Evolutionary conservation across 2,113 vertebrate species (phyloP).

Genomic region (Urocitellus parryii): DNA sequence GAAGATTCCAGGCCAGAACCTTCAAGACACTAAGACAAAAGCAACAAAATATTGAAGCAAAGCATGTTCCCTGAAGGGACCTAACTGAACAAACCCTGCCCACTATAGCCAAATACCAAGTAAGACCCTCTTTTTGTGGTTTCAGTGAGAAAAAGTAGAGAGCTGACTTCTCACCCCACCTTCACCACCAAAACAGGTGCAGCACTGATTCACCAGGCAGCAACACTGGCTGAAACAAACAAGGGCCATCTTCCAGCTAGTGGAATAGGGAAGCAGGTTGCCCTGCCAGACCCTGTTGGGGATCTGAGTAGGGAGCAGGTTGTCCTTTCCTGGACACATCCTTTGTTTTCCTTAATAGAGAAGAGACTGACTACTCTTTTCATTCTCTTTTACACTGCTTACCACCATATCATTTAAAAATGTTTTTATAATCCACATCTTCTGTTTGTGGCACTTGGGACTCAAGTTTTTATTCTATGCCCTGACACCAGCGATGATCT

Average conservation of each 20-base stretch:
- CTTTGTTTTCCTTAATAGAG: not conserved
- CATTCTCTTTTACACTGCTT: not conserved
- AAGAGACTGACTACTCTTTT: not conserved
- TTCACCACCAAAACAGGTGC: not conserved
- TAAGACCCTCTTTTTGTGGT: not conserved
- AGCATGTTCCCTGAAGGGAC: not conserved
- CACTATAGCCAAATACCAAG: not conserved
- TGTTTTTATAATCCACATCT: not conserved
- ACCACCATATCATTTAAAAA: not conserved
- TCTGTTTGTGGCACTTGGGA: not conserved
- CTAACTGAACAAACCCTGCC: not conserved
- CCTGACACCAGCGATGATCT: not conserved
- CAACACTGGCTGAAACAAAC: accelerated
- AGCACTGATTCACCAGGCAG: too few species aligned
- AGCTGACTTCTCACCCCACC: not conserved
- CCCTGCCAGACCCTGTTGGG: accelerated
- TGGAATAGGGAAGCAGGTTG: not conserved
- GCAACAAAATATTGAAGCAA: not conserved
- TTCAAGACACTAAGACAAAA: not conserved
- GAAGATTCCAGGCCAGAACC: not conserved
- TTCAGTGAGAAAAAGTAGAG: not conserved
- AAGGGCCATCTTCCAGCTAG: too few species aligned
- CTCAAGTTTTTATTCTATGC: not conserved
- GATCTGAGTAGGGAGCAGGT: not conserved
- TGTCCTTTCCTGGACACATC: not conserved